Evolutionary conservation across 1,140 invertebrate genomes (phyloP), one percentile per base, ranked within the genome.

Genomic region (Aphis craccivora): DNA sequence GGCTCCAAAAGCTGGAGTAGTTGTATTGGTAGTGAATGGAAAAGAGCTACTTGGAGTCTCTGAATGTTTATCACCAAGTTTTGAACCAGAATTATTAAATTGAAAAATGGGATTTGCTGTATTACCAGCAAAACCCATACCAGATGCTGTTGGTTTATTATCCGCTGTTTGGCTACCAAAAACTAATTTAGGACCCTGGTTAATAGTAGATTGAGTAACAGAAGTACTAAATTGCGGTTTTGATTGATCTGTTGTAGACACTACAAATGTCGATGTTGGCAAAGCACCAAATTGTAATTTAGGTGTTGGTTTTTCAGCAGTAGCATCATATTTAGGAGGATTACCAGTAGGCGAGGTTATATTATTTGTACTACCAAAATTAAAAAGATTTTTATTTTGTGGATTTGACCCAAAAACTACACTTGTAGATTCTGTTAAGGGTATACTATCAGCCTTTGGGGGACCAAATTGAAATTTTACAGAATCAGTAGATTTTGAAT

Each of bases 401-500:
- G 43, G 67, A 25, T 40, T 89, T 30, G 48, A 53, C 7, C 48
- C 88, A 7, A 89, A 55, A 25, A 25, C 88, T 0, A 5, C 88
- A 55, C 55, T 89, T 40, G n/a, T 89, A 14, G 88, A 25, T 55
- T 89, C 51, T 55, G 48, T 55, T 55, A 40, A 20, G n/a, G 89
- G 30, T 67, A 25, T 2, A 88, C 35, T 55, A 89, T 89, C 53
- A 60, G 25, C 25, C 30, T 67, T 67, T 20, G 55, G 8, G 3
- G 89, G 20, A 20, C 89, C 25, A 67, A 91, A 91, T 91, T 91
- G 90, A 51, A 91, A 91, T 91, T 91, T 91, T 1, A 51, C 35
- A 45, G 60, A 8, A 14, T 83, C 90, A 5, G 90, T 25, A 11
- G 67, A 9, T 55, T 91, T 90, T 30, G 55, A 35, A 60, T 30